These are phyloP conservation scores for Lissonota sp. DNA, from an alignment of 2,888 invertebrate species.

Conservation along the genomic window DNA sequence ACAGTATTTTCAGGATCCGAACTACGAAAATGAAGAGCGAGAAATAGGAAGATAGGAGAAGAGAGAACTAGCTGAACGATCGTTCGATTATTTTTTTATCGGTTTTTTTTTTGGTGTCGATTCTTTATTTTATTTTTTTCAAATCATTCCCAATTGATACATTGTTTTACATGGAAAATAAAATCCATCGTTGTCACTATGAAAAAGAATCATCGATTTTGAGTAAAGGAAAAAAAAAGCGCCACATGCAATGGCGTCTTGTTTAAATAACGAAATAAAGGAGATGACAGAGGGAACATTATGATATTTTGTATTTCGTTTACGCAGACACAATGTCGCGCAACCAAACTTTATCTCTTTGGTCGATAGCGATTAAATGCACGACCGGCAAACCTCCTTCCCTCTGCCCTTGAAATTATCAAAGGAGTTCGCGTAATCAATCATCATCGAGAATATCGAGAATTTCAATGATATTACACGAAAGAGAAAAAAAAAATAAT, in stretches of 20 bases:
- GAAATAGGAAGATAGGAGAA: conserved; percentile 14
- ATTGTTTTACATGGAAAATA: conserved; percentile 67
- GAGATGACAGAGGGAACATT: no score
- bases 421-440: no score
- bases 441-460: conserved; percentile 37
- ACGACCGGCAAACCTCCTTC: no score
- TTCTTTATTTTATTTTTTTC: conserved; percentile 67
- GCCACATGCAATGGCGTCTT: no score
- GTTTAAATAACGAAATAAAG: no score
- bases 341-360: no score
- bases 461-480: conserved; percentile 31
- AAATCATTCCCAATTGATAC: conserved; percentile 75
- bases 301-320: no score
- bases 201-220: no score
- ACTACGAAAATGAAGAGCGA: conserved; percentile 34
- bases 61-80: conserved; percentile 1
- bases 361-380: no score
- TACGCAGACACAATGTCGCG: no score
- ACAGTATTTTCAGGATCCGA: conserved; percentile 57
- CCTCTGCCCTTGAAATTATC: no score
- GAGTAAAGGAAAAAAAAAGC: no score
- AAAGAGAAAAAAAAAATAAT: conserved; percentile 9
- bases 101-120: conserved; percentile 62
- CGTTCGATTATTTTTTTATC: conserved; percentile 53
- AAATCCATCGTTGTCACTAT: neutral